Base-by-base conservation (phyloP, 2,797 vertebrate genomes). In the Pteronotus mesoamericanus region DNA sequence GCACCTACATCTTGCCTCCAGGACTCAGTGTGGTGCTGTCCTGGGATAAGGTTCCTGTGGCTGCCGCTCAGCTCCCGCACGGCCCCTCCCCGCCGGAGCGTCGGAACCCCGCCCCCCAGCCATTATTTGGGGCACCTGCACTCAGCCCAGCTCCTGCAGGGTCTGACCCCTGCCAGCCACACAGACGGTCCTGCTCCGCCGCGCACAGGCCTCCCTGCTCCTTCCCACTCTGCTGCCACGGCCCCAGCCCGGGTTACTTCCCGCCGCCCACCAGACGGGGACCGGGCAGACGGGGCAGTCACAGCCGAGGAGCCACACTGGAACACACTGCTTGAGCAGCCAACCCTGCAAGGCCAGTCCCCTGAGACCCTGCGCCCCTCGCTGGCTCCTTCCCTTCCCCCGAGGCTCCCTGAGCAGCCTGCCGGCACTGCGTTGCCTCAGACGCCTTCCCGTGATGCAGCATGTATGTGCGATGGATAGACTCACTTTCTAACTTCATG, bases 391-490 rank as follows among this genome's bases (percentile, higher is more conserved):
- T 22, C 75, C 64, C 19, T 34, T n/a, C 39, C 42, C 77, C 9
- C 8, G 48, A 29, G 37, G 10, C 11, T 8, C 75, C 1, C 26
- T 2, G 29, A 39, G 34, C 61, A 19, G 53, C 42, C 69, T 16
- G 26, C 18, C 42, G 2, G 18, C 6, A 0, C 24, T 4, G 5
- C 6, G 1, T 32, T 2, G 26, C 51, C 77, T 53, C 59, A 0
- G 29, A 1, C 0, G 11, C 26, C 79, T 59, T 26, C 19, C 10
- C 2, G 75, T 16, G 26, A 71, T 61, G 29, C 75, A 29, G 46
- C 6, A 6, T 26, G 4, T 0, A 10, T 2, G 55, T 3, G 18
- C 0, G 0, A 7, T 24, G 37, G 69, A n/a, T 0, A 4, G 3
- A 29, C 19, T 78, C 51, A 5, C 16, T 48, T 79, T 55, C 69